phyloP scores from a whole-genome alignment of 2,113 vertebrate species.

The Sciurus niger region DNA sequence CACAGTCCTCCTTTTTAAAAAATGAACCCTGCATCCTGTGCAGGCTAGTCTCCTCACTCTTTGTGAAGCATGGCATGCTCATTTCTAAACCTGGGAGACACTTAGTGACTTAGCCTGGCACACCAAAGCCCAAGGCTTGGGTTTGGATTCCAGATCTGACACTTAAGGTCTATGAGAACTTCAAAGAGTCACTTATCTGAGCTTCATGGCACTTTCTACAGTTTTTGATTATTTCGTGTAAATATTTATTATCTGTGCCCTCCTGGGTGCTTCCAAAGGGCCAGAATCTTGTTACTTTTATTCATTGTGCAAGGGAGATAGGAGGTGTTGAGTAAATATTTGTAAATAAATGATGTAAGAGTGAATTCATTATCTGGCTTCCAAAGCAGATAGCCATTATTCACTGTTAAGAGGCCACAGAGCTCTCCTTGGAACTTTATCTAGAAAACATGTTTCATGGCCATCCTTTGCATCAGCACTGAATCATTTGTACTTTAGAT shows the following conservation, averaged over 20 bases:
- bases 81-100: not conserved
- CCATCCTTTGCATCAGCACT: not conserved
- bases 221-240: not conserved
- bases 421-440: not conserved
- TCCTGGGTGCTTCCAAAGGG: not conserved
- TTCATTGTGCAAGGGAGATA: not conserved
- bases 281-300: not conserved
- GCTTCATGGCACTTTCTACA: not conserved
- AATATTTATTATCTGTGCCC: not conserved
- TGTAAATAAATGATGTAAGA: not conserved
- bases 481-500: not conserved
- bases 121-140: not conserved
- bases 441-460: conserved; percentile 1
- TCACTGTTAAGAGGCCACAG: not conserved
- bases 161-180: not conserved
- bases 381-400: not conserved
- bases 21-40: not conserved
- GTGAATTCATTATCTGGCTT: not conserved
- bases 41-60: not conserved
- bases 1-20: not conserved
- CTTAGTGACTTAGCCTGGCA: not conserved
- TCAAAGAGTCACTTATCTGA: not conserved
- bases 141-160: not conserved
- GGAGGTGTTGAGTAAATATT: not conserved
- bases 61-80: not conserved